A percentile compares a stretch with the other conserved stretches of the same genome.
phyloP scores from a whole-genome alignment of 2,797 vertebrate species.

The Thripadectes ignobilis region DNA sequence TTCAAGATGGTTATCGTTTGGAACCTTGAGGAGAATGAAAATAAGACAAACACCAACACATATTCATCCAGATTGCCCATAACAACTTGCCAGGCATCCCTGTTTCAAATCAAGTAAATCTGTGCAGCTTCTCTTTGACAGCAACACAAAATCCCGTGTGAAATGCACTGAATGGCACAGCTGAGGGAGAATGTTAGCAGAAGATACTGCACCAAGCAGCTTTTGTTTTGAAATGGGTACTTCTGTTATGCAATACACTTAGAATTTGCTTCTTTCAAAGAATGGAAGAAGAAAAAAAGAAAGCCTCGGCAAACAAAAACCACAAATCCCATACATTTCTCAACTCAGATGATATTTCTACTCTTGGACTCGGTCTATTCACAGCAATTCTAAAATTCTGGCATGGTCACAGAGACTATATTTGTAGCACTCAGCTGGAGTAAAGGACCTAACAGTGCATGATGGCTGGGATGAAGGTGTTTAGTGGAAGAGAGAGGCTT shows the following conservation, averaged over 20 bases:
- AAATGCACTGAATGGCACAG: constrained; percentile 9
- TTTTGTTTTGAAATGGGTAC: constrained; percentile 53
- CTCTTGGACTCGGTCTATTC: neutral
- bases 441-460: neutral
- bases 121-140: constrained; percentile 43
- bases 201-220: constrained; percentile 34
- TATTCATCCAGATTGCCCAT: constrained; percentile 31
- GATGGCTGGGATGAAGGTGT: neutral
- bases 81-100: constrained; percentile 35
- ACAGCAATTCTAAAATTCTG: neutral
- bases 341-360: neutral
- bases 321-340: constrained; percentile 32
- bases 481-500: neutral
- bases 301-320: constrained; percentile 5
- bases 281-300: neutral
- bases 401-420: neutral
- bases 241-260: constrained; percentile 30
- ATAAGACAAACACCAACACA: constrained; percentile 39
- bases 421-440: neutral
- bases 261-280: constrained; percentile 40
- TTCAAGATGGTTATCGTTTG: constrained; percentile 54
- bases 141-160: neutral
- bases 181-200: constrained; percentile 10
- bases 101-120: constrained; percentile 68
- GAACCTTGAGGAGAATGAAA: constrained; percentile 47